Evolutionary conservation across 1,140 invertebrate genomes (phyloP).

Genomic region (Meloidogyne hapla): DNA sequence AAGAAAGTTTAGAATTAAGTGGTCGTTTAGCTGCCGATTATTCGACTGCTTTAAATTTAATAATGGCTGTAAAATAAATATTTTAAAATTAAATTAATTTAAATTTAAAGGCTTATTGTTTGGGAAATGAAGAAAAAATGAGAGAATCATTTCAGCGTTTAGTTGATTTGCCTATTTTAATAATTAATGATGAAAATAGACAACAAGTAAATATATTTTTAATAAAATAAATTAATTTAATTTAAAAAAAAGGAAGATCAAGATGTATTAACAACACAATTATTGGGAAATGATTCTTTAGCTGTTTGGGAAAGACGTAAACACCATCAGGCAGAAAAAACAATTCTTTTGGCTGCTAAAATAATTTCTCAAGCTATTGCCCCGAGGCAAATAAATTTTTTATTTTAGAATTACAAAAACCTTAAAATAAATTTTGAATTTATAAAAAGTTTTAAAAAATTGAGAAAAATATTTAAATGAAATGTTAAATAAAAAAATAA

Average conservation of each 20-base stretch:
- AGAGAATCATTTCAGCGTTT: constrained; percentile 86
- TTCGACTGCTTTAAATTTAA: constrained; percentile 81
- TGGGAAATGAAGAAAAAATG: constrained; percentile 90
- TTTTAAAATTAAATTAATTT: background rate
- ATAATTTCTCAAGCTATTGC: constrained; percentile 81
- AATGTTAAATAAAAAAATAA: too few species aligned
- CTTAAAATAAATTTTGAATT: background rate
- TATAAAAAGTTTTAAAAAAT: background rate
- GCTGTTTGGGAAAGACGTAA: constrained; percentile 75
- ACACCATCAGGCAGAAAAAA: constrained; percentile 77
- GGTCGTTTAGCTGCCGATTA: constrained; percentile 73
- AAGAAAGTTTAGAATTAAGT: constrained; percentile 83
- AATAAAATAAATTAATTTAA: constrained; percentile 21
- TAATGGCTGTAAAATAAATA: constrained; percentile 71
- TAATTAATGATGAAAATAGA: constrained; percentile 53
- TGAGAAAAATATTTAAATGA: too few species aligned
- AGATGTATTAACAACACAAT: constrained; percentile 69
- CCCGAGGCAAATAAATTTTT: constrained; percentile 36
- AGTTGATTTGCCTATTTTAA: constrained; percentile 79
- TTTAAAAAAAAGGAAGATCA: constrained; percentile 35
- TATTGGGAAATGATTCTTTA: constrained; percentile 71
- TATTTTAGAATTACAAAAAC: background rate
- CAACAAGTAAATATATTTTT: constrained; percentile 14
- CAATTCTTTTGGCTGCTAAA: constrained; percentile 84
- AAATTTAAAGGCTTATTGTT: constrained; percentile 75